Conservation (phyloP, 1,140 invertebrate genomes). For the Campoletis sonorensis region DNA sequence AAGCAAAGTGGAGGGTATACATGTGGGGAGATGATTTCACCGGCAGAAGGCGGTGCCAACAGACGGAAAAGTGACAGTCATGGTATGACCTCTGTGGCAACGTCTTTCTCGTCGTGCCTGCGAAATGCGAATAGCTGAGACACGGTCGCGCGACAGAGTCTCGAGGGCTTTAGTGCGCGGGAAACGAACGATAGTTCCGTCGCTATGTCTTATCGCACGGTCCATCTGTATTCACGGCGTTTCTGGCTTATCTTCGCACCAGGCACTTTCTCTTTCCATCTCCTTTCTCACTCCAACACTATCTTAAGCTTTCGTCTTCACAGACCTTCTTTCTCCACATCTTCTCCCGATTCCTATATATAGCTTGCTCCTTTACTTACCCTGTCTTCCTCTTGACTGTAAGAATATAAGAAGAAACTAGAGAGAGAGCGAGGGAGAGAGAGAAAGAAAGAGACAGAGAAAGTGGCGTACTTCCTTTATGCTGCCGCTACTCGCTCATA, state of each 20-base stretch:
- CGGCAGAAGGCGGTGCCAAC: neutral
- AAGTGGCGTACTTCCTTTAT: conserved; percentile 47
- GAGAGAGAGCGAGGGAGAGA: no score
- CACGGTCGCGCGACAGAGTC: neutral
- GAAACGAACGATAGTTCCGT: conserved; percentile 29
- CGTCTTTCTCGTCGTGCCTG: neutral
- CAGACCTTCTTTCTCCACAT: neutral
- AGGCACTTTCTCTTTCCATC: conserved; percentile 41
- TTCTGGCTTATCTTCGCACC: conserved; percentile 46
- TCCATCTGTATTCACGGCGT: conserved; percentile 58
- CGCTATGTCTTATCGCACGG: conserved; percentile 49
- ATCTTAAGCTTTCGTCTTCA: conserved; percentile 16
- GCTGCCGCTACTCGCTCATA: conserved; percentile 46
- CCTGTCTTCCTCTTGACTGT: neutral
- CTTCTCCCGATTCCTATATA: conserved; percentile 32
- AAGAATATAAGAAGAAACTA: neutral
- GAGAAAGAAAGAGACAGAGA: neutral
- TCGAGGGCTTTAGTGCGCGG: conserved; percentile 15
- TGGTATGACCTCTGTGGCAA: neutral
- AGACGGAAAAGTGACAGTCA: conserved; percentile 17
- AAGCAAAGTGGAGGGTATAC: neutral
- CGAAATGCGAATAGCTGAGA: neutral
- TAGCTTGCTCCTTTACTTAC: conserved; percentile 15
- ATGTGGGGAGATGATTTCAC: neutral
- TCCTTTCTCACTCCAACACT: conserved; percentile 32